These are phyloP conservation scores for Heterohyrax brucei DNA, from an alignment of 2,797 vertebrate genomes.

Conservation along the genomic window DNA sequence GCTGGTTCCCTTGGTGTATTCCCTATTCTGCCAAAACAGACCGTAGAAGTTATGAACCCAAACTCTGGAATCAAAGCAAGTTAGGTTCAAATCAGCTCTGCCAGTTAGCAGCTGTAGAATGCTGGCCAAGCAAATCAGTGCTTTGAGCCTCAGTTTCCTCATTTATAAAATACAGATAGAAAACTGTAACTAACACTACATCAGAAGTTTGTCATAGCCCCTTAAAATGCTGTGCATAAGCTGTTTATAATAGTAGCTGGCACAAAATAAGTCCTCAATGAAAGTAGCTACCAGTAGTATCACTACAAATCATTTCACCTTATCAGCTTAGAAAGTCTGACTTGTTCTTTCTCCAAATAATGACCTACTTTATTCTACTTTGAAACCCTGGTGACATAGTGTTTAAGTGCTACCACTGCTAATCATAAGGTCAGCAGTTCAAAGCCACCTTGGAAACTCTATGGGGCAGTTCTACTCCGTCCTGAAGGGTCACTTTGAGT, in stretches of 20 bases:
- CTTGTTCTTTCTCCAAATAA: constrained; percentile 27
- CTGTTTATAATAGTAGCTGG: not conserved
- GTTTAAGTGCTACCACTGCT: no score
- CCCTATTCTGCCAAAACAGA: not conserved
- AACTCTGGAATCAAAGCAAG: not conserved
- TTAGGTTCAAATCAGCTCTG: not conserved
- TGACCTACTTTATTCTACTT: constrained; percentile 62
- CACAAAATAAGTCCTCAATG: constrained; percentile 20
- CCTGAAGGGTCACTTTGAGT: no score
- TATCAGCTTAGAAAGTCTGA: constrained; percentile 35
- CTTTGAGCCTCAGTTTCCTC: no score
- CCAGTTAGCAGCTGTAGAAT: not conserved
- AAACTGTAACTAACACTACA: not conserved
- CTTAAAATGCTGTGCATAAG: not conserved
- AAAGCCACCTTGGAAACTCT: no score
- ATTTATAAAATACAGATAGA: not conserved
- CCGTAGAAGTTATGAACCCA: not conserved
- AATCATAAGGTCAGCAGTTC: no score
- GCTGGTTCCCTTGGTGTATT: not conserved
- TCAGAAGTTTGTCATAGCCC: not conserved
- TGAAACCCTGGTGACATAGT: no score
- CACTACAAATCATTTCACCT: not conserved
- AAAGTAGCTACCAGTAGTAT: not conserved
- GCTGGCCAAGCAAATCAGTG: not conserved
- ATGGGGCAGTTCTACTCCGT: no score